A percentile compares a stretch with the other conserved stretches of the same genome.
Conservation (phyloP, 2,888 invertebrate genomes). For the Amphipoea oculea region DNA sequence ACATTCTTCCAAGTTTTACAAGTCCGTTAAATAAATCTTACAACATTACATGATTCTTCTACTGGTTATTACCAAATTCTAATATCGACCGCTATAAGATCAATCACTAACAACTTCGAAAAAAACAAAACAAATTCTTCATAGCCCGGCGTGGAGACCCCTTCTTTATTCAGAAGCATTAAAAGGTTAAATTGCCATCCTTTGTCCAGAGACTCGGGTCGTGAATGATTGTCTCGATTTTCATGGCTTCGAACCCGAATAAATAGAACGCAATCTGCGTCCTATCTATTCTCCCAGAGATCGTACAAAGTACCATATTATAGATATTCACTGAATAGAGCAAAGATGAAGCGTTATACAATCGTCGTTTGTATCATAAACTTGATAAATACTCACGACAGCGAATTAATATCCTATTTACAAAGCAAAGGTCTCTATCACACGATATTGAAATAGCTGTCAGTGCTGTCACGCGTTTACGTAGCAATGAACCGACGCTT, state of each 20-base stretch:
- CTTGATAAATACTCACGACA: constrained; percentile 24
- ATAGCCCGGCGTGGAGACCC: not conserved
- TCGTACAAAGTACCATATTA: not conserved
- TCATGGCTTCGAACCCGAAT: constrained; percentile 11
- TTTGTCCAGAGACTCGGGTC: constrained; percentile 3
- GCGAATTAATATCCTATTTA: constrained; percentile 48
- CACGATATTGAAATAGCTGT: constrained; percentile 51
- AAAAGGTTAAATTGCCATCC: not conserved
- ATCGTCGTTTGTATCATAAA: constrained; percentile 13
- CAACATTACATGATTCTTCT: not conserved
- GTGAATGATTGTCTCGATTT: constrained; percentile 2
- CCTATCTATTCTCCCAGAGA: not conserved
- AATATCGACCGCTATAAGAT: not conserved
- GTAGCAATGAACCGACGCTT: constrained; percentile 42
- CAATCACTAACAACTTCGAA: not conserved
- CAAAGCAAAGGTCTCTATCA: constrained; percentile 44
- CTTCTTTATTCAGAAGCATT: not conserved
- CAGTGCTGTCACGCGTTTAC: constrained; percentile 39
- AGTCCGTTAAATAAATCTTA: not conserved
- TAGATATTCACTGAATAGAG: not conserved
- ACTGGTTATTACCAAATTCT: not conserved
- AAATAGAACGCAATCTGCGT: constrained; percentile 5
- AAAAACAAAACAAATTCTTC: not conserved
- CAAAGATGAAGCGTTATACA: not conserved
- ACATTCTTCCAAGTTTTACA: not conserved